These are phyloP conservation scores for Parazoanthus darwini DNA, from an alignment of 92 coral and sea anemone species.

Conservation along the genomic window DNA sequence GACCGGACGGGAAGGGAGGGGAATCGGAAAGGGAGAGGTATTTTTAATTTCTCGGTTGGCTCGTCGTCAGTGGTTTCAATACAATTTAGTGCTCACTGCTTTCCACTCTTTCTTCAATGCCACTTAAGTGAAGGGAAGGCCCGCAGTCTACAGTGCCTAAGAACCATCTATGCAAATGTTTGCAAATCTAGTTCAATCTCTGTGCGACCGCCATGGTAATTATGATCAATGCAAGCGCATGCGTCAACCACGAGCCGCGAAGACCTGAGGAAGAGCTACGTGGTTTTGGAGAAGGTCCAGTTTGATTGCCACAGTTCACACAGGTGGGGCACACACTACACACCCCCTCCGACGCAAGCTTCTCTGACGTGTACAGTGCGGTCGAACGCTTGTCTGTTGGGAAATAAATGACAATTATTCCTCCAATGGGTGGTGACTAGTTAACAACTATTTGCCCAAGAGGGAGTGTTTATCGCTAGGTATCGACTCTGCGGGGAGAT, in stretches of 20 bases:
- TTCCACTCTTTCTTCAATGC: neutral
- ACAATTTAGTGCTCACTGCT: neutral
- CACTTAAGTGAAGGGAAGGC: too few species aligned
- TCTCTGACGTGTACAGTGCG: constrained; percentile 71
- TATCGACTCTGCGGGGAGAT: too few species aligned
- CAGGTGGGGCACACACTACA: constrained; percentile 69
- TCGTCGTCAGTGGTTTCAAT: too few species aligned
- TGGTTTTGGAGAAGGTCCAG: neutral
- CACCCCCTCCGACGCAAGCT: constrained; percentile 51
- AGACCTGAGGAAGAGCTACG: constrained; percentile 40
- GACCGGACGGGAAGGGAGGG: neutral
- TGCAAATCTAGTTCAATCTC: neutral
- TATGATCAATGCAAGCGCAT: neutral
- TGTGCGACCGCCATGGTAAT: neutral
- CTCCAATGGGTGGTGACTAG: neutral
- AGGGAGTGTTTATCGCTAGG: neutral
- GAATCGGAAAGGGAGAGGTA: neutral
- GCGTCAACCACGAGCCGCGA: constrained; percentile 5
- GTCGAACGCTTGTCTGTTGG: constrained; percentile 65
- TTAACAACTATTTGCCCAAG: neutral
- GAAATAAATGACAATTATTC: neutral
- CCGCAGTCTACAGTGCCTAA: too few species aligned
- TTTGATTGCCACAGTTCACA: constrained; percentile 56
- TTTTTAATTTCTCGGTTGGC: too few species aligned
- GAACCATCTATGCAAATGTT: neutral